phyloP scores from a whole-genome alignment of 2,888 invertebrate genomes.

The Charanyca ferruginea region DNA sequence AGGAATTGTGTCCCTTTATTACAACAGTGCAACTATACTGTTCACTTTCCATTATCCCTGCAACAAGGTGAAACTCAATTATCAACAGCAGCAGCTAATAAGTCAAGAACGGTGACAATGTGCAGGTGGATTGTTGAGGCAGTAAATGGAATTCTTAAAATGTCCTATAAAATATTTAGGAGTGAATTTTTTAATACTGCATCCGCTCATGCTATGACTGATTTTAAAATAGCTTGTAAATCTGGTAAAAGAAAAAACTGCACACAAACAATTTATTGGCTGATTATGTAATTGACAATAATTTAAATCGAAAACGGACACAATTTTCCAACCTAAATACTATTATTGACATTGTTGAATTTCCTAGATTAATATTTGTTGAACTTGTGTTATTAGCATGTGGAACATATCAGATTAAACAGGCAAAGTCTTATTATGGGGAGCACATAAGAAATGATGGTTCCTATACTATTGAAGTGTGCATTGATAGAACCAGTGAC shows the following conservation, averaged over 20 bases:
- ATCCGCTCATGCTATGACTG: conserved; percentile 9
- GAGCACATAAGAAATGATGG: too few relatives aligned
- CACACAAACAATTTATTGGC: neutral
- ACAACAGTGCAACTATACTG: conserved; percentile 6
- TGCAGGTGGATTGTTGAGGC: conserved; percentile 11
- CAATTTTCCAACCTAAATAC: conserved; percentile 7
- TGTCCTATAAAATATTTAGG: conserved; percentile 4
- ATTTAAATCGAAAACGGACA: conserved; percentile 1
- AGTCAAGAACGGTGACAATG: conserved; percentile 8
- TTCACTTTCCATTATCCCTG: neutral
- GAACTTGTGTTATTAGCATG: conserved; percentile 3
- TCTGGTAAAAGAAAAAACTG: conserved; percentile 4
- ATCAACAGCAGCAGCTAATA: too few relatives aligned
- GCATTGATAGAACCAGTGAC: too few relatives aligned
- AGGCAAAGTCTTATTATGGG: too few relatives aligned
- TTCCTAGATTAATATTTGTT: conserved; percentile 3
- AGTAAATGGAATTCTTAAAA: conserved; percentile 13
- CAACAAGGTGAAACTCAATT: too few relatives aligned
- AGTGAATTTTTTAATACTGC: conserved; percentile 10
- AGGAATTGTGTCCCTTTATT: conserved; percentile 6
- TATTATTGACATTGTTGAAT: conserved; percentile 3
- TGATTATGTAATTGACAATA: neutral
- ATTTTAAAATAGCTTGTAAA: conserved; percentile 6
- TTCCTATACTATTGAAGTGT: too few relatives aligned
- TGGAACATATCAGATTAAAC: too few relatives aligned